Conservation (phyloP, 2,113 vertebrate species). For the Chaenocephalus aceratus region DNA sequence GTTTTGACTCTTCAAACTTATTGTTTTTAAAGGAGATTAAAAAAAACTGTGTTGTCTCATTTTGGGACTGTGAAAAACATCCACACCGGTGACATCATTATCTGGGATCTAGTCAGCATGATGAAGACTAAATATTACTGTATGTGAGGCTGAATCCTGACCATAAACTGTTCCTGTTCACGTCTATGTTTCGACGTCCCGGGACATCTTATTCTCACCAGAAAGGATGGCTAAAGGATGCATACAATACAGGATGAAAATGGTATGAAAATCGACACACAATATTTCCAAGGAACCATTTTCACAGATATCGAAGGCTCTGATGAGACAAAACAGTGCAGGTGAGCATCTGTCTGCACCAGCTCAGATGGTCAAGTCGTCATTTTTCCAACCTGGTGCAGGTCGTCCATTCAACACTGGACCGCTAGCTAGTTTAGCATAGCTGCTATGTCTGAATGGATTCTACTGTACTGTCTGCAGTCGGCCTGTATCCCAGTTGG, state of each 20-base stretch:
- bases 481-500: slow-evolving; percentile 73
- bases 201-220: no score
- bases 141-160: no score
- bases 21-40: no score
- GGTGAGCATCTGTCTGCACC: slow-evolving; percentile 18
- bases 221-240: not conserved
- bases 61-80: no score
- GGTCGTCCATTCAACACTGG: slow-evolving; percentile 20
- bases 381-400: slow-evolving; percentile 2
- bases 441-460: slow-evolving; percentile 53
- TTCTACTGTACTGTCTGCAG: slow-evolving; percentile 69
- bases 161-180: no score
- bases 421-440: slow-evolving; percentile 20
- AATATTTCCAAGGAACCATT: not conserved
- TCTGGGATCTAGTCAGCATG: no score
- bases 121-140: no score
- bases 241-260: not conserved
- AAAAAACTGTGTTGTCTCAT: no score
- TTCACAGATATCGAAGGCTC: not conserved
- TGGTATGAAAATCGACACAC: not conserved
- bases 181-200: no score
- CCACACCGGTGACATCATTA: no score
- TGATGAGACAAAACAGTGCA: slow-evolving; percentile 32
- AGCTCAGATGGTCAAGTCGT: slow-evolving; percentile 29
- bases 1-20: no score